These are phyloP conservation scores for Buceros bicornis DNA, from an alignment of 2,797 vertebrate species.

Conservation along the genomic window DNA sequence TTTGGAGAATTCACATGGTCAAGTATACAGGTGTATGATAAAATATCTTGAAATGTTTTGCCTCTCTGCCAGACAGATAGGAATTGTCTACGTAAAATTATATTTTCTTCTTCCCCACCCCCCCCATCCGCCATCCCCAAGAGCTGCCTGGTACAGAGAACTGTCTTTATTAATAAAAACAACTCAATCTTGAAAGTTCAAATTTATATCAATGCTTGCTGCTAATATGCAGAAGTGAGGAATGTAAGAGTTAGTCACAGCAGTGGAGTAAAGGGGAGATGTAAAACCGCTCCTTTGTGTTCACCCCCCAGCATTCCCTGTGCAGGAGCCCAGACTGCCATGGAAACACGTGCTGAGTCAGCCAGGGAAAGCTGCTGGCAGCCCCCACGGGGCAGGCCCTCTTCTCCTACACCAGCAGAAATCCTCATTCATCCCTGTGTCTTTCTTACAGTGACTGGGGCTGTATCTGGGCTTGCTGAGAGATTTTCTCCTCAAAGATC, in stretches of 20 bases:
- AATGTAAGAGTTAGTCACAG: background rate
- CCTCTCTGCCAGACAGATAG: background rate
- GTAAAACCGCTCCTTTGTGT: background rate
- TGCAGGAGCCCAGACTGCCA: background rate
- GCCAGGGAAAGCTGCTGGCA: background rate
- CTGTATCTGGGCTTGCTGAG: background rate
- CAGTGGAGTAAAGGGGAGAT: background rate
- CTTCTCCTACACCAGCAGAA: background rate
- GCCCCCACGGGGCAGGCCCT: background rate
- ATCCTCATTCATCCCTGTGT: background rate
- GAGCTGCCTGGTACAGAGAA: background rate
- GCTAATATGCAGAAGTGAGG: background rate
- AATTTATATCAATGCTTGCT: background rate
- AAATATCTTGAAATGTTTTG: background rate
- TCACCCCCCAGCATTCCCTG: background rate
- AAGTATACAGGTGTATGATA: background rate
- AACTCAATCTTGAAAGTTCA: slow-evolving; percentile 23
- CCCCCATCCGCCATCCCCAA: background rate
- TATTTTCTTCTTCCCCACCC: background rate
- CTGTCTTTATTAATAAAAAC: background rate
- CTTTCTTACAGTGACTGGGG: background rate
- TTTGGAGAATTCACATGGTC: background rate
- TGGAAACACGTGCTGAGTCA: background rate
- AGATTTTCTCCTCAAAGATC: background rate
- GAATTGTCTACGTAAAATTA: background rate